Percentiles rank a stretch among this genome's conserved stretches.
These are phyloP conservation scores for Colaptes auratus DNA, from an alignment of 2,113 vertebrate genomes.

Conservation along the genomic window DNA sequence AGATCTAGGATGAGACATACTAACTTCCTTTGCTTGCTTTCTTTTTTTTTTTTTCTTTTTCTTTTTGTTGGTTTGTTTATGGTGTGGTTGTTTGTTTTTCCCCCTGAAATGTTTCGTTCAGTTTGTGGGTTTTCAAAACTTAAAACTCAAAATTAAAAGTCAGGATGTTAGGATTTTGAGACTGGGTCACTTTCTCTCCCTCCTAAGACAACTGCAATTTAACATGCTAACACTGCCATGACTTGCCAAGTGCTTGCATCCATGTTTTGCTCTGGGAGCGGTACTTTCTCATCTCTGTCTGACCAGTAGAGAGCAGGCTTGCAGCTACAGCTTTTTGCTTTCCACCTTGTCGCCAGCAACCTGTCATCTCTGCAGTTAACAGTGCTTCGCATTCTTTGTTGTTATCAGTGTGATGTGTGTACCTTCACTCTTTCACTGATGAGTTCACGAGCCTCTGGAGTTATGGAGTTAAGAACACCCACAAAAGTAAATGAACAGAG, in stretches of 20 bases:
- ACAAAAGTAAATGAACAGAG: background rate
- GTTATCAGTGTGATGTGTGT: conserved; percentile 70
- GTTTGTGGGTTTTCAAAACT: conserved; percentile 78
- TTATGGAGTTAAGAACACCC: background rate
- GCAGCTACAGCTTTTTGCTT: conserved; percentile 59
- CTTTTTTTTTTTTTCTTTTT: background rate
- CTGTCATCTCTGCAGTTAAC: conserved; percentile 53
- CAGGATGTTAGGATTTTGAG: conserved; percentile 20
- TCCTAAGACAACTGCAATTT: background rate
- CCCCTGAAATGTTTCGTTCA: conserved; percentile 66
- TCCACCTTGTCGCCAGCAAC: conserved; percentile 23
- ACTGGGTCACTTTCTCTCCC: conserved; percentile 11
- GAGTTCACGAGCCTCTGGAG: background rate
- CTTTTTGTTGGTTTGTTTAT: background rate
- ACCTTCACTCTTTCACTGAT: conserved; percentile 51
- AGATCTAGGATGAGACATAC: conserved; percentile 77
- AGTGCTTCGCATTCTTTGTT: conserved; percentile 74
- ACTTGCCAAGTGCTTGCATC: conserved; percentile 5
- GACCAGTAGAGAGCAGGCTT: conserved; percentile 56
- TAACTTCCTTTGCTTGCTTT: conserved; percentile 39
- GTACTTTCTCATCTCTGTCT: conserved; percentile 10
- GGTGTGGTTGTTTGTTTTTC: background rate
- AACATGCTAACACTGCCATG: conserved; percentile 41
- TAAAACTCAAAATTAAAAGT: conserved; percentile 32
- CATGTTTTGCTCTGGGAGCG: background rate